Evolutionary conservation across 1,140 invertebrate genomes (phyloP).

Genomic region (Apolygus lucorum): DNA sequence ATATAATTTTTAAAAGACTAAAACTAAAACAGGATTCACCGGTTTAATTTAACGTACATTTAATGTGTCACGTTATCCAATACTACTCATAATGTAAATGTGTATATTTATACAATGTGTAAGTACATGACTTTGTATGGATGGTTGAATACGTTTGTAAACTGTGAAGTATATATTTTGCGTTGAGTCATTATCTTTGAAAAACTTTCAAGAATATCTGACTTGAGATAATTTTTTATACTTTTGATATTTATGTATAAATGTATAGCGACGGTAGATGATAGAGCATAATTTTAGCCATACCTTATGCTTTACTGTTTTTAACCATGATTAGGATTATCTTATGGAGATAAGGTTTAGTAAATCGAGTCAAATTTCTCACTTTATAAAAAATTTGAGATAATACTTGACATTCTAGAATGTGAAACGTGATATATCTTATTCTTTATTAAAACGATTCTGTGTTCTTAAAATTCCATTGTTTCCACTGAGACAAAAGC

Average conservation of each 20-base stretch:
- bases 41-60: too few species aligned
- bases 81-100: too few species aligned
- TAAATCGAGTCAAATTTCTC: too few species aligned
- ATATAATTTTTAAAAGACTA: not conserved
- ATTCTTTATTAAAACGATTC: too few species aligned
- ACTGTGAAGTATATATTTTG: not conserved
- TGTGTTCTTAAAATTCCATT: too few species aligned
- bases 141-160: too few species aligned
- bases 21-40: too few species aligned
- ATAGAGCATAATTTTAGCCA: not conserved
- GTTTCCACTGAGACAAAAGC: too few species aligned
- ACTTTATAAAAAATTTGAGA: too few species aligned
- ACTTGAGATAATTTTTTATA: conserved; percentile 4
- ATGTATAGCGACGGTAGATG: not conserved
- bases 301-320: not conserved
- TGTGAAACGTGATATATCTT: too few species aligned
- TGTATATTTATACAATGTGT: not conserved
- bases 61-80: too few species aligned
- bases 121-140: not conserved
- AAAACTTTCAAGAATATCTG: not conserved
- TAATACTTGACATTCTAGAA: too few species aligned
- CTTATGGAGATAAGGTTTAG: not conserved
- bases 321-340: not conserved
- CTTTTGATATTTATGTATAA: conserved; percentile 17
- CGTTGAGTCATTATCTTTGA: not conserved